Evolutionary conservation across 2,797 vertebrate species (phyloP), one percentile per base, ranked within the genome.

Genomic region (Xiphorhynchus erythropygius): DNA sequence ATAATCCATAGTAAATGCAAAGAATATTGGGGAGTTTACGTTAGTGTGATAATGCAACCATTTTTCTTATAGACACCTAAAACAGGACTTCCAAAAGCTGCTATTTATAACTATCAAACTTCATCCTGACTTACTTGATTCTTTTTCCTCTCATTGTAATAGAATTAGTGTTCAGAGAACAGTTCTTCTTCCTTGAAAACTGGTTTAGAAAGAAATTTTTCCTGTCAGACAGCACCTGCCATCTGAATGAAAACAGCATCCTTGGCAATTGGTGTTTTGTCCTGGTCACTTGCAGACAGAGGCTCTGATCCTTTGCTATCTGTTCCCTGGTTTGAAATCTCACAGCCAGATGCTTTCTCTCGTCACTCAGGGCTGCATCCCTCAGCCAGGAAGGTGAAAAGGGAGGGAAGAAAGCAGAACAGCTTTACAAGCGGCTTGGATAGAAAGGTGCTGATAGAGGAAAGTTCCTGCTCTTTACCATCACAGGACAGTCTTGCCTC

Each of bases 61-160:
- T 57, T 62, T 62, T 87, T 47, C n/a, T 87, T 81, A 56, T 7
- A 64, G 27, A 64, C 33, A 39, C 21, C 69, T 86, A 50, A 86
- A 84, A 80, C 30, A 47, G 28, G 52, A 84, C 57, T 83, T 84
- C 52, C 65, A 73, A 85, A 88, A 62, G 41, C n/a, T 52, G 52
- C 41, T 49, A 7, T 60, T 86, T 85, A 5, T n/a, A 59, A 59
- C 9, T 62, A 49, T 15, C 30, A 22, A 22, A 63, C 8, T 86
- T 82, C 35, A 37, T 41, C 25, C 59, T 69, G 50, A 67, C 37
- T 86, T 23, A 13, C 12, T 52, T 6, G 7, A 18, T 5, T 0
- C 14, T 35, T 18, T 71, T 37, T 14, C 3, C n/a, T 46, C 28
- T 56, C 22, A 32, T 94, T n/a, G 28, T 13, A 71, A 37, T 18